These are phyloP conservation scores for Prosapia bicincta DNA, from an alignment of 2,888 invertebrate genomes.

Conservation along the genomic window DNA sequence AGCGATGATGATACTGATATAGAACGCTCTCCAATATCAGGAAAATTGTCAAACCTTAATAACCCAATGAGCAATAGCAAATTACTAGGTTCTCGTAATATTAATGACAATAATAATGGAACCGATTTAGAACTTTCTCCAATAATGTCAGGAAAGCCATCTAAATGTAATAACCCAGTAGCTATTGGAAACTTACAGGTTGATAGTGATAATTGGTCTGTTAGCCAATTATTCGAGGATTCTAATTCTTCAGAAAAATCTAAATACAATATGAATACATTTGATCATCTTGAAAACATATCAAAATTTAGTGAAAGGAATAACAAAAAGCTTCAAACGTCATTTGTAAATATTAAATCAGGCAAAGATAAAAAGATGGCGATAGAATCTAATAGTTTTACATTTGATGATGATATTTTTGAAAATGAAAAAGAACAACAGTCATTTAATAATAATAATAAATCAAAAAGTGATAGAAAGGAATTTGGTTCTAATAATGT, in stretches of 20 bases:
- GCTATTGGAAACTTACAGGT: neutral
- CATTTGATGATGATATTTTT: no score
- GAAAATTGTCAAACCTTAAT: no score
- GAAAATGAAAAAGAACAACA: no score
- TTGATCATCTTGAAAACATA: conserved; percentile 8
- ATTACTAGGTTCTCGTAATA: neutral
- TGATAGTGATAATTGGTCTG: conserved; percentile 6
- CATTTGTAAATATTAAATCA: conserved; percentile 9
- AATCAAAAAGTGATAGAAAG: no score
- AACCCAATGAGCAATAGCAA: no score
- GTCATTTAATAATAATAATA: no score
- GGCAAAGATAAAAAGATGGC: neutral
- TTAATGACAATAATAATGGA: neutral
- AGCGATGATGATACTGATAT: no score
- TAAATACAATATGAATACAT: no score
- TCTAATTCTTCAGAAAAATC: no score
- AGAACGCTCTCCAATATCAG: no score
- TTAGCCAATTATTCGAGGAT: conserved; percentile 21
- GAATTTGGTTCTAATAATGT: no score
- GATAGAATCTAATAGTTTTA: no score
- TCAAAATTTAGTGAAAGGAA: neutral
- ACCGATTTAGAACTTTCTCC: neutral
- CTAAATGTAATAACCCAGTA: neutral
- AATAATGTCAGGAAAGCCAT: neutral
- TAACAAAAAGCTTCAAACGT: neutral